Base-by-base conservation (phyloP, 1,140 invertebrate genomes). In the Atta texana region DNA sequence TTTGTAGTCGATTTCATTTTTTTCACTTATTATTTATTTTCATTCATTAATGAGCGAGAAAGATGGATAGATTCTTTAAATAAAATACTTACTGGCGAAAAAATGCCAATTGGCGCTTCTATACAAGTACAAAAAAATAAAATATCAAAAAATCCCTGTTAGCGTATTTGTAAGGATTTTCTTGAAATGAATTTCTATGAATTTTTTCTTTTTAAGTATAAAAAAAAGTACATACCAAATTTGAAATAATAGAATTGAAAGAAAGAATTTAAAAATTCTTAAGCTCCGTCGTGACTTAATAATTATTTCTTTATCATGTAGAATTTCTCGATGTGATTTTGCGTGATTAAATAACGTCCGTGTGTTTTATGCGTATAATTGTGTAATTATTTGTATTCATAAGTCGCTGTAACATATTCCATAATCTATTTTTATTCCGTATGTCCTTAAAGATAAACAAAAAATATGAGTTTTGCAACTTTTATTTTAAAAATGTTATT, bases 351-450 rank as follows among this genome's bases (percentile, higher is more conserved):
- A 14, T 24, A 75, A 34, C 7, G 0, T 31, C 0, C 6, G 2
- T 16, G 34, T 21, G 8, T 39, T n/a, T 44, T 44, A 10, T 10
- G 6, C 0, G 7, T 39, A 44, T 10, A 21, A 39, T 57, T 57
- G 53, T 75, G 5, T 34, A 39, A 72, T 55, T 31, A n/a, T 24
- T 24, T 24, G 39, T 76, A 34, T 75, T 39, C 31, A 53, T 59
- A 59, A 76, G 8, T 76, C 31, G 34, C 21, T 76, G 34, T 44
- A 76, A 76, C 16, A 21, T 55, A 44, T 44, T 34, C 34, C 1
- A n/a, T 44, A 5, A 61, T 24, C 14, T 44, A 44, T 44, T 39
- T 16, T 14, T 61, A 21, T 59, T 44, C 4, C 21, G n/a, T 57
- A 18, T 61, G 14, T 34, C 16, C 0, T 34, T 28, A 14, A 31